Base-by-base conservation (phyloP, 2,888 invertebrate species). In the Geophilus truncorum region DNA sequence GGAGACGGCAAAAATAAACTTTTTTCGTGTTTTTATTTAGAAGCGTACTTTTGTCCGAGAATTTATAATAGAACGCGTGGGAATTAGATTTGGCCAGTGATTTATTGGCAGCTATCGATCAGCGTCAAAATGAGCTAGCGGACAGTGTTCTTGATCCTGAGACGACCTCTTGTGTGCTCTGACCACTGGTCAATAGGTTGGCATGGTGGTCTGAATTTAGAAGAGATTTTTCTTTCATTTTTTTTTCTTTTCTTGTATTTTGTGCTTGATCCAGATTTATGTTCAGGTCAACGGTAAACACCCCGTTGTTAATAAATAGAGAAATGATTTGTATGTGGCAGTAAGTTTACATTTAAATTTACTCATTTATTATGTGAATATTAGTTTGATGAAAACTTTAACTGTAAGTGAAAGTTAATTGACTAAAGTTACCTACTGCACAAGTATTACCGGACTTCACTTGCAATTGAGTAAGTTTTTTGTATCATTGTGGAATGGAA, bases 121-220 rank as follows among this genome's bases (percentile, higher is more conserved):
- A 62, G 62, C 62, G 62, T 62, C 62, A 62, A 62, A 62, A 62
- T 62, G 62, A 62, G 62, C 62, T 62, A 25, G 62, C 62, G 25
- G 62, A 62, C 62, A 62, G 62, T 62, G 62, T 62, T 62, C 62
- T 62, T 62, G 62, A 62, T 62, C 62, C 62, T 62, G 62, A 62
- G 62, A 62, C 62, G 62, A 62, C 62, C 62, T 62, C 62, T 62
- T 62, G 62, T 62, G 62, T 62, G 62, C 62, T 62, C 12, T 62
- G 62, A 62, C 62, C 62, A 62, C 62, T 62, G 62, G 62, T 62
- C 62, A 62, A 62, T 62, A 62, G 62, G 62, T 23, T 62, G 62
- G 62, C 62, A 62, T 62, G 62, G 62, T 62, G 62, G 62, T 7
- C 25, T 62, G 62, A 62, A 62, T 62, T 62, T 62, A 62, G 23